Evolutionary conservation across 2,797 vertebrate genomes (phyloP).

Genomic region (Lacerta viridis): DNA sequence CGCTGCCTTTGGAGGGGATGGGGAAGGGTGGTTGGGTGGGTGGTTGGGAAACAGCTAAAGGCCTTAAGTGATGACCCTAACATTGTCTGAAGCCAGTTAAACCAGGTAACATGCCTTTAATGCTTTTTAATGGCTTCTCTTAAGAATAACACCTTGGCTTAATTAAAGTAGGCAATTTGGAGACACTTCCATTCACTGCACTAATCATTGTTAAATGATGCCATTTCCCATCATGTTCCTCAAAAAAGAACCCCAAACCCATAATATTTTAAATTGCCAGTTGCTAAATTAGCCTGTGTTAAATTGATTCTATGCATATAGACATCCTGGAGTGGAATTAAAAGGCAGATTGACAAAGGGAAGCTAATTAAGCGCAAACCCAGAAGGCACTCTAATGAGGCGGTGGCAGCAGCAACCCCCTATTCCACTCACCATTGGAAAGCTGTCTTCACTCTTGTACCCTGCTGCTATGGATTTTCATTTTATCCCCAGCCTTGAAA

Average conservation of each 20-base stretch:
- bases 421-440: slow-evolving; percentile 57
- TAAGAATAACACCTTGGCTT: slow-evolving; percentile 56
- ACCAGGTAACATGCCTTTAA: slow-evolving; percentile 49
- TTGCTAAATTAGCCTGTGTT: slow-evolving; percentile 66
- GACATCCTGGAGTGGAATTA: slow-evolving; percentile 63
- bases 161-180: slow-evolving; percentile 58
- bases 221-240: slow-evolving; percentile 53
- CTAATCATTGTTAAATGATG: slow-evolving; percentile 65
- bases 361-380: slow-evolving; percentile 70
- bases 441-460: slow-evolving; percentile 46
- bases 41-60: not conserved
- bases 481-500: slow-evolving; percentile 43
- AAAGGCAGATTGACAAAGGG: slow-evolving; percentile 45
- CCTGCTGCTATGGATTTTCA: slow-evolving; percentile 43
- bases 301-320: slow-evolving; percentile 63
- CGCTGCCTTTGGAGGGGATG: not conserved
- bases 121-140: slow-evolving; percentile 59
- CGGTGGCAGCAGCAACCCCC: slow-evolving; percentile 52
- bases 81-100: not conserved
- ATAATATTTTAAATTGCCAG: slow-evolving; percentile 62
- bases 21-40: not conserved
- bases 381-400: slow-evolving; percentile 47
- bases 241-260: not conserved
- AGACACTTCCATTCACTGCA: slow-evolving; percentile 57
- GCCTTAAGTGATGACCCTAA: slow-evolving; percentile 6